These are phyloP conservation scores for Propithecus deckenii DNA, from an alignment of 2,797 vertebrate genomes.

Conservation along the genomic window DNA sequence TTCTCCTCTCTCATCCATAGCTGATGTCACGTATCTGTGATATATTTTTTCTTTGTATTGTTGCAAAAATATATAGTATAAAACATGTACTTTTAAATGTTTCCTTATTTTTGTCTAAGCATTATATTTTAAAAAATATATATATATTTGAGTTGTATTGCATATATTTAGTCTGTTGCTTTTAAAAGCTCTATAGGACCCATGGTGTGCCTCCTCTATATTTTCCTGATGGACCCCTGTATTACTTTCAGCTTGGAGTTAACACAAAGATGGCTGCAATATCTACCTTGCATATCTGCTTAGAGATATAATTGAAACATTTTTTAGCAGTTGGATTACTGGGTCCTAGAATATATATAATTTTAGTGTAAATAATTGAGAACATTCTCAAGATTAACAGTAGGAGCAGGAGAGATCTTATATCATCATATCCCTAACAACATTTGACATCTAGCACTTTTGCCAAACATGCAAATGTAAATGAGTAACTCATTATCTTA, in stretches of 20 bases:
- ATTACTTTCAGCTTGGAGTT: neutral
- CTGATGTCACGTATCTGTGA: neutral
- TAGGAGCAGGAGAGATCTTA: neutral
- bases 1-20: neutral
- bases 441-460: neutral
- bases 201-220: neutral
- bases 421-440: neutral
- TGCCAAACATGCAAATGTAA: neutral
- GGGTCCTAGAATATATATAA: neutral
- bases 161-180: neutral
- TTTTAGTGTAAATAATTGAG: neutral
- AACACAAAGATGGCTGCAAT: neutral
- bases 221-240: neutral
- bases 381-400: neutral
- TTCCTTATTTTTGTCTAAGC: neutral
- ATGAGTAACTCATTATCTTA: neutral
- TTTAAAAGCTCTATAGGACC: neutral
- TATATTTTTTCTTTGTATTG: neutral
- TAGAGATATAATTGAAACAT: neutral
- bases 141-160: neutral
- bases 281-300: neutral
- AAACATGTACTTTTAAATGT: neutral
- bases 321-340: neutral
- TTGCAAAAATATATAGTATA: neutral
- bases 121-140: neutral